Base-by-base conservation (phyloP, 1,140 invertebrate genomes). In the Bombus balteatus region DNA sequence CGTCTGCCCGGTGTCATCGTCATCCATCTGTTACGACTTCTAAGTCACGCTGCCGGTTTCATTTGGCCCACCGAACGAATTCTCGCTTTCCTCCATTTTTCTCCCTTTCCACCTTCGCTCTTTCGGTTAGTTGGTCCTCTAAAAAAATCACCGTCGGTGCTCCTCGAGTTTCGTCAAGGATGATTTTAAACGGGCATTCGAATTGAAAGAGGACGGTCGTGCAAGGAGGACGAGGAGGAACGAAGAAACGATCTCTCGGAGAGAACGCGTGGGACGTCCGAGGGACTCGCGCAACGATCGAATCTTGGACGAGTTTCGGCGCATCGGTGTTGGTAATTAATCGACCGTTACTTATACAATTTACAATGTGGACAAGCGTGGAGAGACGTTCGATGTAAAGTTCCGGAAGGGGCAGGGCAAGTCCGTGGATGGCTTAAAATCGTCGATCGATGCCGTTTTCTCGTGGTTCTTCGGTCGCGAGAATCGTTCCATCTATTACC, bases 291-390 rank as follows among this genome's bases (percentile, higher is more conserved):
- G 68, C 22, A 75, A 82, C 62, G 73, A 83, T 62, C 39, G 74
- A 77, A 84, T 85, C 77, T 81, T 65, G 76, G 70, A 80, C 77
- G 57, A 85, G 73, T 82, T 72, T 34, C 32, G 74, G 59, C 87
- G 81, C 73, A 53, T 68, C 80, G 76, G 79, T 68, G 77, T 89
- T 78, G 53, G 79, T 87, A 90, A 90, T 86, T 90, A 90, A 90
- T 89, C 80, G 89, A 83, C 70, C 87, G 81, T 90, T 88, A 90
- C 78, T 76, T n/a, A 34, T 83, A 78, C 80, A 83, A 90, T 90
- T 90, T 90, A 84, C 72, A 84, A 66, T 62, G 70, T 57, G 73
- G 74, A 22, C 32, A 62, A 53, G 47, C 70, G 65, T 57, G 39
- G 70, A 53, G 77, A 71, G 13, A 34, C 77, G 47, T 57, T 39